Percentiles rank a stretch among this genome's conserved stretches.
Conservation (phyloP, 2,888 invertebrate genomes). For the Carcina quercana region DNA sequence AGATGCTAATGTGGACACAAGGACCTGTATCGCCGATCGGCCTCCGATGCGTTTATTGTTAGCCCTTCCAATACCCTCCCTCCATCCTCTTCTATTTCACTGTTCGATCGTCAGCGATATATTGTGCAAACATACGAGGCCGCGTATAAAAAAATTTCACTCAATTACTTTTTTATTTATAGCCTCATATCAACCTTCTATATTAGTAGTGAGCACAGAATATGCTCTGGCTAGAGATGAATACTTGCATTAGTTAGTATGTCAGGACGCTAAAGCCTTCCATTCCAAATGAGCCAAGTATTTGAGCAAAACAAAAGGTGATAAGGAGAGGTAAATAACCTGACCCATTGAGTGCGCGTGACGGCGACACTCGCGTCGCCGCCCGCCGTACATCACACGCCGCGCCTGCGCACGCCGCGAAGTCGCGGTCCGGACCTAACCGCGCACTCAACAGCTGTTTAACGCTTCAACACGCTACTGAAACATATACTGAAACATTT, state of each 20-base stretch:
- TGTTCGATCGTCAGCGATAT: slow-evolving; percentile 52
- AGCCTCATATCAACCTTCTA: no score
- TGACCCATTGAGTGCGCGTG: slow-evolving; percentile 63
- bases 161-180: no score
- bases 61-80: slow-evolving; percentile 54
- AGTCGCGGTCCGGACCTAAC: slow-evolving; percentile 20
- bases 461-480: slow-evolving; percentile 47
- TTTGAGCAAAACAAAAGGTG: slow-evolving; percentile 72
- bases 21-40: slow-evolving; percentile 72
- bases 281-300: slow-evolving; percentile 48
- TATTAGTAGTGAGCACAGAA: no score
- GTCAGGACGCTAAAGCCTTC: slow-evolving; percentile 37
- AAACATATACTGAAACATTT: slow-evolving; percentile 17
- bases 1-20: slow-evolving; percentile 75
- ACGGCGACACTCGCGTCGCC: slow-evolving; percentile 32
- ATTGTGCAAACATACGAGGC: slow-evolving; percentile 51
- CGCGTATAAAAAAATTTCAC: no score
- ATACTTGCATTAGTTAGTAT: slow-evolving; percentile 21
- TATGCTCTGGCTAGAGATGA: no score
- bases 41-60: slow-evolving; percentile 64
- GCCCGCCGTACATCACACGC: slow-evolving; percentile 9
- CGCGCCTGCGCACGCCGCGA: slow-evolving; percentile 23
- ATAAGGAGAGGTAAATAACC: slow-evolving; percentile 72
- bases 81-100: slow-evolving; percentile 62
- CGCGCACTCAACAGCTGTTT: slow-evolving; percentile 48